Evolutionary conservation across 2,797 vertebrate species (phyloP), one percentile per base, ranked within the genome.

Genomic region (Mallotus villosus): DNA sequence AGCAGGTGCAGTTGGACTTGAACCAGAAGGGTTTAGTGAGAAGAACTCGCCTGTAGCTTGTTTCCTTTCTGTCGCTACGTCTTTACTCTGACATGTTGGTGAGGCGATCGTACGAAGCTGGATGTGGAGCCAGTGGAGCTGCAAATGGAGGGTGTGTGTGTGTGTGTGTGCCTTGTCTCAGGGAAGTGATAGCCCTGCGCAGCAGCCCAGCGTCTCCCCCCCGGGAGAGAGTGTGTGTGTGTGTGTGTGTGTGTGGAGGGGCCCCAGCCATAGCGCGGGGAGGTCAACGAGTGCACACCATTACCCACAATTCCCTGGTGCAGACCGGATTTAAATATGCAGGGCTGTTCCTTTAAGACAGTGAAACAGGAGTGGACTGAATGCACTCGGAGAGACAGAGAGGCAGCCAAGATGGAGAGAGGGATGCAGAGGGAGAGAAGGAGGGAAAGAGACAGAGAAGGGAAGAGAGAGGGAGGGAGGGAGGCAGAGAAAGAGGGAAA

Each of bases 231-330:
- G 34, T 8, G 34, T 7, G 34, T 8, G 34, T 9, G 37, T 11
- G 37, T 11, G 37, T 41, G 37, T 11, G 37, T 41, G 37, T 41
- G 37, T 41, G 37, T 12, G 37, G 37, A 41, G 37, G 37, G 89
- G 89, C 89, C 90, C 91, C 90, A 85, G 74, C 83, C 77, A 84
- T 87, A 87, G 84, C 86, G 37, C 87, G 75, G 80, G 63, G 85
- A 90, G 92, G 92, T 93, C 92, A 93, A 85, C 76, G 89, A 93
- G 93, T 94, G 87, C 92, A 90, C 87, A 84, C 86, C 86, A 86
- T 91, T 92, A 92, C 91, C 91, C 92, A 92, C 88, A 92, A 93
- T 91, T 82, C 90, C 84, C 82, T 82, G 77, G 84, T 49, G 24
- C 75, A 64, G 63, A 72, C 64, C 68, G 70, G 61, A 79, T 85